Base-by-base conservation (phyloP, 2,888 invertebrate species). In the Andricus quercusramuli region DNA sequence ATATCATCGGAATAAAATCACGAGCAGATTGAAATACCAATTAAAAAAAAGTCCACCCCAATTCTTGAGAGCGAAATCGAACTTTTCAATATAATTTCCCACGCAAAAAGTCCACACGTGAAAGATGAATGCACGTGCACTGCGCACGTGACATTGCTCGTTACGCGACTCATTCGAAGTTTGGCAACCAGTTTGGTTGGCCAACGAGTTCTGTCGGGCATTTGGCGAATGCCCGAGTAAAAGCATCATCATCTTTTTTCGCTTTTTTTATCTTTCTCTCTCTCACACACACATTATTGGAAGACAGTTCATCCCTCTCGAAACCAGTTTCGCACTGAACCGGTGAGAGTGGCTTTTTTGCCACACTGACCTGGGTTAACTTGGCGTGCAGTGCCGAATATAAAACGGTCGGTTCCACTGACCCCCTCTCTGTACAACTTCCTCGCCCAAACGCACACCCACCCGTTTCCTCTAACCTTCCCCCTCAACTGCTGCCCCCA, bases 321-420 rank as follows among this genome's bases (percentile, higher is more conserved):
- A 81, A 85, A 85, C 83, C 83, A 78, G 47, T 47, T 47, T 47
- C 47, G 47, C 47, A 17, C 5, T 17, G 47, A 3, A 47, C 17
- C 47, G 47, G 47, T 47, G 84, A 85, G 86, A 83, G 84, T 82
- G 80, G 78, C 84, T 86, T 86, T 88, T 88, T 87, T 87, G 87
- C 86, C 87, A 88, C 87, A 90, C 91, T 92, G 91, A 92, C 92
- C 92, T 91, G 90, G 90, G 91, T 89, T 90, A 92, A 92, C 90
- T 88, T 83, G 88, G 85, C 83, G 88, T 85, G 86, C 88, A 86
- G 89, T 89, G 90, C 89, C 90, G 90, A 91, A 91, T 91, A 90
- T 90, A 91, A 91, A 92, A 87, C 90, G 89, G 88, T 80, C 85
- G 88, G 88, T 87, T 86, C 89, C 89, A 88, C 86, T 87, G 89